Conservation (phyloP, 2,888 invertebrate genomes). For the Polydrusus tereticollis region DNA sequence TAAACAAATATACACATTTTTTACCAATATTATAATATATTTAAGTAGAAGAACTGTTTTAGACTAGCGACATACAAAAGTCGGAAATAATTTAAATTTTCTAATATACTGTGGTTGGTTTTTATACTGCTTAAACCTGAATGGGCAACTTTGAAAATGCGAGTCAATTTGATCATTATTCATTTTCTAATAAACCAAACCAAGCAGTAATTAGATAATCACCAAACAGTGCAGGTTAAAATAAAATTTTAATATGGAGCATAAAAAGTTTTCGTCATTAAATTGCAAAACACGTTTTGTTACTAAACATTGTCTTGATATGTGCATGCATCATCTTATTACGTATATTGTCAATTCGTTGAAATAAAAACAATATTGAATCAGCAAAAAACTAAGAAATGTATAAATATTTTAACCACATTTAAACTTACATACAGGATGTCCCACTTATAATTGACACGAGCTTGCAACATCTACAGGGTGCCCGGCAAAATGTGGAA, state of each 20-base stretch:
- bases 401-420: background rate
- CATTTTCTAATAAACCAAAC: background rate
- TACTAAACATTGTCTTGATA: background rate
- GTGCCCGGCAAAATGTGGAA: too few relatives aligned
- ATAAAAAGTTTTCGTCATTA: background rate
- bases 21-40: too few relatives aligned
- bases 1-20: too few relatives aligned
- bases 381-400: background rate
- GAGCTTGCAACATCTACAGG: too few relatives aligned
- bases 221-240: background rate
- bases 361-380: background rate
- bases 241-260: background rate
- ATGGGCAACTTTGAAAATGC: background rate
- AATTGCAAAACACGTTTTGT: background rate
- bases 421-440: too few relatives aligned
- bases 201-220: background rate
- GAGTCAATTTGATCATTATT: background rate
- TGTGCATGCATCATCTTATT: conserved; percentile 2
- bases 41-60: too few relatives aligned
- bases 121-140: background rate
- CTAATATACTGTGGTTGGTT: too few relatives aligned
- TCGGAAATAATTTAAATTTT: too few relatives aligned
- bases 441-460: too few relatives aligned
- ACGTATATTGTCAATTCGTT: background rate
- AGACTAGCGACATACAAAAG: too few relatives aligned